Evolutionary conservation across 2,888 invertebrate species (phyloP).

Genomic region (Drosophila picticornis): DNA sequence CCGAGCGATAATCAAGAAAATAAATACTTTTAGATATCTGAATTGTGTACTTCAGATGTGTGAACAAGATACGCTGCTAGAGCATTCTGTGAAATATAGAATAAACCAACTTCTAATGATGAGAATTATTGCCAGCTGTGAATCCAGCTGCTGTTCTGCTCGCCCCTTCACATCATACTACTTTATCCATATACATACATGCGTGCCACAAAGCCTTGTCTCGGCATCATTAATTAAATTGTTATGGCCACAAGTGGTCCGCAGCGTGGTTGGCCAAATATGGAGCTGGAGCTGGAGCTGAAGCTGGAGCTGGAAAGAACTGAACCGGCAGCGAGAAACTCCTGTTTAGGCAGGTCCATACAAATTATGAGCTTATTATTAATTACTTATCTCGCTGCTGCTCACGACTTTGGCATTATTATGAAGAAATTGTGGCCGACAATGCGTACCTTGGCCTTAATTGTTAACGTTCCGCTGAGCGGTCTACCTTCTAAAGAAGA

Average conservation of each 20-base stretch:
- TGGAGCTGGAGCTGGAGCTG: conserved; percentile 23
- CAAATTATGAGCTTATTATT: conserved; percentile 85
- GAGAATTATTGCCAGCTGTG: conserved; percentile 56
- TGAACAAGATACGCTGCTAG: neutral
- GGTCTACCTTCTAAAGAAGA: conserved; percentile 29
- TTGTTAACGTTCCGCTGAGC: conserved; percentile 75
- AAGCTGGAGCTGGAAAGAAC: conserved; percentile 24
- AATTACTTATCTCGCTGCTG: conserved; percentile 71
- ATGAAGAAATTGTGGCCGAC: conserved; percentile 72
- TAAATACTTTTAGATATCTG: neutral
- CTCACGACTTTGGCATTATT: conserved; percentile 58
- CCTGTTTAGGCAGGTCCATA: conserved; percentile 69
- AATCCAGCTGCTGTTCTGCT: conserved; percentile 15
- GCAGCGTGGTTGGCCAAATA: conserved; percentile 32
- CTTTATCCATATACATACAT: conserved; percentile 1
- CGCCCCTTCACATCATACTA: neutral
- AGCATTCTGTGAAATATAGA: neutral
- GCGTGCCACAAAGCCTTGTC: conserved; percentile 33
- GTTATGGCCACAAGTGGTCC: conserved; percentile 54
- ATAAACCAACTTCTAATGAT: conserved; percentile 25
- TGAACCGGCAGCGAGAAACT: neutral
- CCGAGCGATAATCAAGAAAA: neutral
- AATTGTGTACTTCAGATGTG: neutral
- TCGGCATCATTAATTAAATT: conserved; percentile 78
- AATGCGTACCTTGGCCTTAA: conserved; percentile 75